Conservation (phyloP, 2,797 vertebrate genomes). For the Bucorvus abyssinicus region DNA sequence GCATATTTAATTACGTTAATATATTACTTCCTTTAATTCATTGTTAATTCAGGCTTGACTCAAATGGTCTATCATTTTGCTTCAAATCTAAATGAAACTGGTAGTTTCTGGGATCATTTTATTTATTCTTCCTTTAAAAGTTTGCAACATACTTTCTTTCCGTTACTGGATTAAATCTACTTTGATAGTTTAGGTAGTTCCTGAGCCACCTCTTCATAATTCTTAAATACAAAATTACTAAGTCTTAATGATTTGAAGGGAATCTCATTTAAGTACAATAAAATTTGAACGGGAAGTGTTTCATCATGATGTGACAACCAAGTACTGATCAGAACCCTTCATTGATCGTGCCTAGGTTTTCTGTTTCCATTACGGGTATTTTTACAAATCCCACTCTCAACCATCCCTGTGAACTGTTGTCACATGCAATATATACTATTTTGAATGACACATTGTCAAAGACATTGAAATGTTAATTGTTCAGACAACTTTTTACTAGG, state of each 20-base stretch:
- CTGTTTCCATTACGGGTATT: neutral
- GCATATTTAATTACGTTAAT: neutral
- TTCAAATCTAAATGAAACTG: neutral
- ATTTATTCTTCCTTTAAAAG: neutral
- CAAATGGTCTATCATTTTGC: neutral
- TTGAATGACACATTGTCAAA: neutral
- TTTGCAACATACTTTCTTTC: neutral
- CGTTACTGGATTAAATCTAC: neutral
- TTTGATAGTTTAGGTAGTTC: neutral
- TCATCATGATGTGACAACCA: neutral
- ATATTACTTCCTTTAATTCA: neutral
- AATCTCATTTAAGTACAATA: neutral
- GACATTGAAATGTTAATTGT: neutral
- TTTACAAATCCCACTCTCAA: neutral
- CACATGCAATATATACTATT: neutral
- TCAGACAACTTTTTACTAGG: neutral
- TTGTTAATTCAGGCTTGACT: neutral
- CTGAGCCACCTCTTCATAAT: neutral
- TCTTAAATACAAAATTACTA: neutral
- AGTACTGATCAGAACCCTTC: neutral
- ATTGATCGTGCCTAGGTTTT: neutral
- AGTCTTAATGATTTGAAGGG: neutral
- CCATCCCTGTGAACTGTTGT: neutral
- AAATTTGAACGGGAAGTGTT: neutral
- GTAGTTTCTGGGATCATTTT: neutral